phyloP scores from a whole-genome alignment of 1,140 invertebrate species.

The Aphidius ervi region DNA sequence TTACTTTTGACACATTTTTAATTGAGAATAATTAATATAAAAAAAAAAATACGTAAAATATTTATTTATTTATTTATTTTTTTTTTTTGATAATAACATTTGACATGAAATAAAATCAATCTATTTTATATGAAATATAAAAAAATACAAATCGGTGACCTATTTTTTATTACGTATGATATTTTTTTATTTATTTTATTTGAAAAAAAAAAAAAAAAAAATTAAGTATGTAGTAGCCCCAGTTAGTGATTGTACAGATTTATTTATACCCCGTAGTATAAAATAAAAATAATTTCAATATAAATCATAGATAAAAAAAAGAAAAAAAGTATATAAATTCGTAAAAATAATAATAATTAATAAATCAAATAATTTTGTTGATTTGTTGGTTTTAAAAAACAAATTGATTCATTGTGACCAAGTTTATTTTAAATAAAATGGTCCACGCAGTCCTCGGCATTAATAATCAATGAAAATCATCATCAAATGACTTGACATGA shows the following conservation, averaged over 20 bases:
- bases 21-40: neutral
- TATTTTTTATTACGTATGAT: too few relatives aligned
- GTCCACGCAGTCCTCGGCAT: slow-evolving; percentile 47
- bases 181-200: too few relatives aligned
- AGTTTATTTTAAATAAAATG: slow-evolving; percentile 36
- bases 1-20: slow-evolving; percentile 7
- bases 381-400: slow-evolving; percentile 5
- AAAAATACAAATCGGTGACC: too few relatives aligned
- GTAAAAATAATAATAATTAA: neutral
- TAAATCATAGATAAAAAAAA: neutral
- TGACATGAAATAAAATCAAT: too few relatives aligned
- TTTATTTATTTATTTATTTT: too few relatives aligned
- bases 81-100: too few relatives aligned
- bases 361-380: neutral
- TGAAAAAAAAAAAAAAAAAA: too few relatives aligned
- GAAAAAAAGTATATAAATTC: neutral
- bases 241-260: too few relatives aligned
- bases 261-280: too few relatives aligned
- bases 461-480: slow-evolving; percentile 11
- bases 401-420: neutral
- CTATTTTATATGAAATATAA: too few relatives aligned
- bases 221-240: too few relatives aligned
- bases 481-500: neutral
- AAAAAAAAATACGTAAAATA: too few relatives aligned
- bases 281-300: neutral